These are phyloP conservation scores for Guaruba guarouba DNA, from an alignment of 2,113 vertebrate species.

Conservation along the genomic window DNA sequence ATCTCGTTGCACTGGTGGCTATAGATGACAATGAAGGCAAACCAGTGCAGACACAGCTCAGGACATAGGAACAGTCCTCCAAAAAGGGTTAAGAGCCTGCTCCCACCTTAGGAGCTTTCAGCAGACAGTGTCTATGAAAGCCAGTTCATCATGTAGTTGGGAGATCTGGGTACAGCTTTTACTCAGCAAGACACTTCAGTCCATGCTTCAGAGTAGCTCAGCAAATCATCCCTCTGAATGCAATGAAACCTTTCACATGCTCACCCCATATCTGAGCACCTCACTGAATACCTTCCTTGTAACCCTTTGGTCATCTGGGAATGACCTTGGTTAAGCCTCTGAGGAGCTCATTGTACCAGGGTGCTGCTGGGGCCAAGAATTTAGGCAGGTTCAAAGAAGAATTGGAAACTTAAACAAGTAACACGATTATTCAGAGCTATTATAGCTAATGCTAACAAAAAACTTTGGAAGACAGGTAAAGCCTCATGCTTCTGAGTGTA, in stretches of 20 bases:
- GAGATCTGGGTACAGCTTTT: neutral
- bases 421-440: slow-evolving; percentile 21
- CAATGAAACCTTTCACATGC: neutral
- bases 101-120: neutral
- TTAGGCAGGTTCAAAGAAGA: slow-evolving; percentile 9
- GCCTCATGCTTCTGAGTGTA: slow-evolving; percentile 1
- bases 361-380: neutral
- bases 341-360: slow-evolving; percentile 28
- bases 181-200: neutral
- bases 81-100: neutral
- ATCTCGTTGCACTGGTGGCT: neutral
- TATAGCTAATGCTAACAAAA: slow-evolving; percentile 41
- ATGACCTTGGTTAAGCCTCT: neutral
- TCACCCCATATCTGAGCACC: neutral
- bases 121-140: neutral
- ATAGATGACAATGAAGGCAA: neutral
- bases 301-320: neutral
- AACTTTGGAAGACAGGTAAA: slow-evolving; percentile 31
- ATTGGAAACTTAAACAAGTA: slow-evolving; percentile 24
- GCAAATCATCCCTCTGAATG: accelerated
- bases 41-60: neutral
- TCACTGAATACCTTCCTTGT: neutral
- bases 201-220: neutral
- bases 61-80: neutral
- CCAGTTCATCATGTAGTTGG: neutral